These are phyloP conservation scores for Andrena hattorfiana DNA, from an alignment of 2,888 invertebrate genomes.

Conservation along the genomic window DNA sequence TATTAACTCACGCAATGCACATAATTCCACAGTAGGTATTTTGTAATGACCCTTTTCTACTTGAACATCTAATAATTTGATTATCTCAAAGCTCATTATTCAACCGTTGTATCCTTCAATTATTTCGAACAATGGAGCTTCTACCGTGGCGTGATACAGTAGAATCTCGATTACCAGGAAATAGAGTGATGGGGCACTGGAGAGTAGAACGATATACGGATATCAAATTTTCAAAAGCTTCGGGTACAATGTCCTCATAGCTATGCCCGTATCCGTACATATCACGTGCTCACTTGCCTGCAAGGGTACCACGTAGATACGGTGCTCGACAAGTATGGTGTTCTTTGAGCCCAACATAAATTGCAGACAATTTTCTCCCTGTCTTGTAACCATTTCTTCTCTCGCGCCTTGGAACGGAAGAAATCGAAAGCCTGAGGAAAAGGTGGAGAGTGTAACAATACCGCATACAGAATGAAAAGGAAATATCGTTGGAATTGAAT, in stretches of 20 bases:
- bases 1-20: too few species aligned
- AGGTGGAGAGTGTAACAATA: not conserved
- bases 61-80: too few species aligned
- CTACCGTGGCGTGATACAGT: not conserved
- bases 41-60: too few species aligned
- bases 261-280: not conserved
- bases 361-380: constrained; percentile 43
- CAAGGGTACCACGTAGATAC: constrained; percentile 5
- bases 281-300: constrained; percentile 3
- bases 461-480: not conserved
- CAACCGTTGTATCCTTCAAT: too few species aligned
- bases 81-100: too few species aligned
- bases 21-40: too few species aligned
- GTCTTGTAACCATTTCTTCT: constrained; percentile 17
- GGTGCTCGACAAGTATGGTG: constrained; percentile 27
- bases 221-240: constrained; percentile 45
- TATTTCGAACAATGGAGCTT: not conserved
- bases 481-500: not conserved
- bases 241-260: constrained; percentile 43
- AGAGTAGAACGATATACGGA: not conserved
- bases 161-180: not conserved
- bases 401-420: not conserved
- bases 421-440: not conserved
- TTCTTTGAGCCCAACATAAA: constrained; percentile 22
- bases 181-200: not conserved